Base-by-base conservation (phyloP, 2,113 vertebrate genomes). In the Neotoma lepida region DNA sequence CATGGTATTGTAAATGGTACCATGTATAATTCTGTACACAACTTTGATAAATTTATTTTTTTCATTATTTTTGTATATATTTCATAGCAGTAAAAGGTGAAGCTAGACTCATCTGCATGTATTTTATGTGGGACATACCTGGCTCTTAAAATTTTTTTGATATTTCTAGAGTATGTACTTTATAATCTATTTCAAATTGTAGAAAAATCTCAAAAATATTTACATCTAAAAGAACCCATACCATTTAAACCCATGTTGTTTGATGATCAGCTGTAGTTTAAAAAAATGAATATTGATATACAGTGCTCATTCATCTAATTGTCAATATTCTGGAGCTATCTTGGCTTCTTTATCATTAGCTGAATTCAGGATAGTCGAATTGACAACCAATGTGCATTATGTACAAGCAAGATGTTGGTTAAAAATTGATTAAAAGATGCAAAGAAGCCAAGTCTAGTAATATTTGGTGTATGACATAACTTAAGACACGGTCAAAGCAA, bases 401-500 rank as follows among this genome's bases (percentile, higher is more conserved):
- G 30, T 2, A 51, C 7, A 95, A 88, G n/a, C 39, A 77, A 68
- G 12, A 89, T 56, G 6, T 64, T 93, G 6, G 71, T 78, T 35
- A 30, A 14, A 87, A 90, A 87, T 39, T 54, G 5, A 87, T 46
- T 94, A 63, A 92, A 96, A 86, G 35, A n/a, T 71, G 0, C 71
- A 74, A 71, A 61, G 88, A 56, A 70, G n/a, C 26, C 39, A 15
- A 87, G 18, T 88, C 33, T 90, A 68, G 56, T 76, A 44, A 41
- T 92, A 3, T 54, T 74, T 93, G 41, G 12, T 39, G 76, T 73
- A 68, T 93, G 41, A 80, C 28, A 85, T 58, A 78, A 91, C n/a
- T 73, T 56, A 58, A 66, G 92, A 54, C 46, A 73, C 33, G 56
- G 12, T 46, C 17, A 89, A 64, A 35, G 17, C 51, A 90, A 58